Base-by-base conservation (phyloP, 2,888 invertebrate species). In the Hoplodrina blanda region DNA sequence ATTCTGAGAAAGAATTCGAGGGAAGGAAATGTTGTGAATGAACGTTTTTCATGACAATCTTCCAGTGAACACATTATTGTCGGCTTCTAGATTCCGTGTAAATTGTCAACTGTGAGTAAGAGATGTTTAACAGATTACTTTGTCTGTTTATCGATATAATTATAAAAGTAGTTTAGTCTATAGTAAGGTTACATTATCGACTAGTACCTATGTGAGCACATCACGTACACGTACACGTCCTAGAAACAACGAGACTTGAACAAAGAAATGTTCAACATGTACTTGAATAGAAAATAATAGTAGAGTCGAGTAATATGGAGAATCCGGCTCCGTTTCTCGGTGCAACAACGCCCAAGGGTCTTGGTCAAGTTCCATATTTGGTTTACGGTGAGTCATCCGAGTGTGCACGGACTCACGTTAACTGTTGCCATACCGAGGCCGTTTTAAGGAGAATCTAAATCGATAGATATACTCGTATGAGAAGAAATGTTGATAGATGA, bases 341-440 rank as follows among this genome's bases (percentile, higher is more conserved):
- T 85, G 85, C 80, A 84, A 62, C 72, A 72, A 81, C 82, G 73
- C 72, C 78, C 72, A 70, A 83, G 82, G 86, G 85, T 87, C 88
- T 87, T 88, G 88, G 78, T 82, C 84, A 85, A 85, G 88, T 86
- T 80, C 92, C 92, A 84, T 93, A 89, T 89, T 92, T 91, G 93
- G 92, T 83, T 73, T 82, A 81, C 78, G 73, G 85, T 93, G 93
- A 93, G 87, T 91, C 93, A 93, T 85, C 81, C 81, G 73, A 79
- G 83, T 86, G 76, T 81, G 80, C 82, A 82, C 73, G 76, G 80
- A 73, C 76, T 82, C 72, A 74, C 73, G 69, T 78, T 86, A 86
- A 87, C 87, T 84, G 85, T 85, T 84, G 83, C 85, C 84, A 80
- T 85, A 89, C 83, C 80, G 87, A 89, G 87, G 84, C 80, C 82